Conservation (phyloP, 2,888 invertebrate species). For the Pherbina coryleti region DNA sequence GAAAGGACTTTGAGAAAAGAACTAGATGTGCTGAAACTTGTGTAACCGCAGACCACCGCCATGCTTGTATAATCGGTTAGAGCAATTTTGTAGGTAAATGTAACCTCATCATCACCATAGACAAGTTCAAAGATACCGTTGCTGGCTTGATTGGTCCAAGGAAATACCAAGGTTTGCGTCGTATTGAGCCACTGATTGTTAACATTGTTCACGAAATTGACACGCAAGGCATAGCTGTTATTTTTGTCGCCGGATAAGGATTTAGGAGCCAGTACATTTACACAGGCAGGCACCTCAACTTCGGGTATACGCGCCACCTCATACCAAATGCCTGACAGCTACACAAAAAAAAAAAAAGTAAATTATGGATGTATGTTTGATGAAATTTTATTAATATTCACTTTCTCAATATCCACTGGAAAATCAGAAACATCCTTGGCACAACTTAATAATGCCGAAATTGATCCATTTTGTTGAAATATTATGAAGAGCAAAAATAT, state of each 20-base stretch:
- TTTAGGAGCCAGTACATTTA: slow-evolving; percentile 45
- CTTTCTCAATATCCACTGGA: slow-evolving; percentile 31
- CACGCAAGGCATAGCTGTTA: slow-evolving; percentile 37
- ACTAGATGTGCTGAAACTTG: slow-evolving; percentile 39
- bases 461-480: background rate
- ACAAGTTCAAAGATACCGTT: slow-evolving; percentile 49
- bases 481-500: slow-evolving; percentile 13
- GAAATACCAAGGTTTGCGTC: slow-evolving; percentile 49
- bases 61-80: slow-evolving; percentile 37
- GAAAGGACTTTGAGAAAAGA: slow-evolving; percentile 49
- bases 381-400: background rate
- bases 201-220: slow-evolving; percentile 51
- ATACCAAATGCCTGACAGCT: slow-evolving; percentile 53
- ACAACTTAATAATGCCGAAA: slow-evolving; percentile 35
- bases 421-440: slow-evolving; percentile 12
- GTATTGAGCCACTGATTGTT: slow-evolving; percentile 38
- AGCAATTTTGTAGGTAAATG: slow-evolving; percentile 51
- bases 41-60: slow-evolving; percentile 51
- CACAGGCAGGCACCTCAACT: slow-evolving; percentile 45
- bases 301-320: slow-evolving; percentile 48
- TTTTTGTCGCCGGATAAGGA: background rate
- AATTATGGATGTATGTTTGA: too few relatives aligned
- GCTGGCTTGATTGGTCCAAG: slow-evolving; percentile 48
- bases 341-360: background rate
- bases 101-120: slow-evolving; percentile 24